phyloP scores from a whole-genome alignment of 1,140 invertebrate genomes.

The Vollenhovia emeryi region DNA sequence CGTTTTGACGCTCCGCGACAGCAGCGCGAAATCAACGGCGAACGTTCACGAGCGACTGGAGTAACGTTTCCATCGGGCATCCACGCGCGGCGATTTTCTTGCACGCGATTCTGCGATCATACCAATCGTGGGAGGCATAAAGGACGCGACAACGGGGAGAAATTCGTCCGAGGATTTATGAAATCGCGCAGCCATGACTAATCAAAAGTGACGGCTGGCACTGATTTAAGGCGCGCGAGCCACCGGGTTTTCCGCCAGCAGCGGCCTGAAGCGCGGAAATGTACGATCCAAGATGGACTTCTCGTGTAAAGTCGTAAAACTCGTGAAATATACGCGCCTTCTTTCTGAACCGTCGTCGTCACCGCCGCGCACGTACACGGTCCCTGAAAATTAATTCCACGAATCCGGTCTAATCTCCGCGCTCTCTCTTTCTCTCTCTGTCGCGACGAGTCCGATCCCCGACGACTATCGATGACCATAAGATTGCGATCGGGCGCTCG shows the following conservation, averaged over 20 bases:
- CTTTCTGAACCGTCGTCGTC: slow-evolving; percentile 37
- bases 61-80: neutral
- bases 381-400: slow-evolving; percentile 62
- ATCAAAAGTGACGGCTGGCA: slow-evolving; percentile 18
- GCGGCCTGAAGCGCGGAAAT: neutral
- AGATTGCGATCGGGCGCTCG: slow-evolving; percentile 3
- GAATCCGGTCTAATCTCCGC: slow-evolving; percentile 33
- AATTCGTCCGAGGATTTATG: neutral
- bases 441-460: neutral
- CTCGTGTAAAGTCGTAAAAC: slow-evolving; percentile 55
- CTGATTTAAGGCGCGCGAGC: slow-evolving; percentile 15
- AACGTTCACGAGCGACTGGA: neutral
- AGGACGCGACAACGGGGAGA: neutral
- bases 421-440: no score
- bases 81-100: neutral
- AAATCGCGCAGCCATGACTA: neutral
- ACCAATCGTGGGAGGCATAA: neutral
- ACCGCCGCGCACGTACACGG: neutral
- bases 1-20: neutral
- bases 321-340: slow-evolving; percentile 36
- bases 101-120: neutral
- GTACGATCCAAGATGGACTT: slow-evolving; percentile 58
- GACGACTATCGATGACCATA: neutral
- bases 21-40: neutral
- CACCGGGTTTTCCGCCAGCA: neutral